Base-by-base conservation (phyloP, 2,113 vertebrate species). In the Rhadina sibilatrix region DNA sequence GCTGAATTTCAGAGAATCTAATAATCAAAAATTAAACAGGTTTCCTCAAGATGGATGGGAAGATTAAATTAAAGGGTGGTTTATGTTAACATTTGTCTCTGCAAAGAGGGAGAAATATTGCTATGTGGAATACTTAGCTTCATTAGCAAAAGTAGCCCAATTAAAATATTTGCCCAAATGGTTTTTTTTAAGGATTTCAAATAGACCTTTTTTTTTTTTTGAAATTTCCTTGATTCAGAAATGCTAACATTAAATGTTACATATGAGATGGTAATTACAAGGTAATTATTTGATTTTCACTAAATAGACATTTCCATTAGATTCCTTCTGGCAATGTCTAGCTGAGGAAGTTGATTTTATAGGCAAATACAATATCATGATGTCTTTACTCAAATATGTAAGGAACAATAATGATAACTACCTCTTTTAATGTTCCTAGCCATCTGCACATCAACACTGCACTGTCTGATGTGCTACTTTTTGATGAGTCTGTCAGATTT, bases 121-220 rank as follows among this genome's bases (percentile, higher is more conserved):
- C 83, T 50, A 5, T 84, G 53, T 94, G 54, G 66, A 74, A 90
- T 85, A 54, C 25, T 91, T 90, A 70, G 65, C 63, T 69, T 96
- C 69, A 85, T 94, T 96, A 96, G 64, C 71, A 75, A 90, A 97
- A 96, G 89, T 89, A 92, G 76, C 78, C 79, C 81, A 96, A 97
- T 97, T 93, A 94, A 97, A 96, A 87, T 93, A 92, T 93, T 97
- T 97, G 80, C 59, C 74, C 68, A 94, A 95, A 90, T 93, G 83
- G 11, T 52, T 46, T 82, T 50, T 44, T 96, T 92, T 87, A 93
- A 74, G 50, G 70, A 79, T 97, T 97, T 87, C 63, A 96, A 77
- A 94, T 75, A 92, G 90, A 77, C 27, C 71, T 93, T 96, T 81
- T 47, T 86, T 93, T 96, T 79, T 47, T 86, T 93, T 85, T 91